Evolutionary conservation across 2,888 invertebrate species (phyloP).

Genomic region (Bibio marci): DNA sequence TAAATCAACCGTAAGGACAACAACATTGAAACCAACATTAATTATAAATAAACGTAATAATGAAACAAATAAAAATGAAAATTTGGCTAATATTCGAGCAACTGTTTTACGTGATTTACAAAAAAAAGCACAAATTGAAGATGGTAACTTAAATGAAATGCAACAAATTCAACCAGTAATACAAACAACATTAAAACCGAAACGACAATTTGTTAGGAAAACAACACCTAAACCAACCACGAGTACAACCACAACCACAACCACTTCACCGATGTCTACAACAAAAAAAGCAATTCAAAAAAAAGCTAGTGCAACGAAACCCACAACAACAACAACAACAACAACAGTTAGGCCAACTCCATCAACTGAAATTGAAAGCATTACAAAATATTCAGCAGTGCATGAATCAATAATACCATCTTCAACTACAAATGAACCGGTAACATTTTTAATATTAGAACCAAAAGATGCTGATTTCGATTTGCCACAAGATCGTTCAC

Average conservation of each 20-base stretch:
- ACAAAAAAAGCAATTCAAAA: constrained; percentile 7
- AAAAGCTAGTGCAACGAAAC: constrained; percentile 18
- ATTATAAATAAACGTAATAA: constrained; percentile 10
- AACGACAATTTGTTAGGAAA: constrained; percentile 6
- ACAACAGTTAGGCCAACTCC: constrained; percentile 26
- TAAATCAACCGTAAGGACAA: too few species aligned
- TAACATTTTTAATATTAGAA: constrained; percentile 13
- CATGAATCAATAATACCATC: constrained; percentile 1
- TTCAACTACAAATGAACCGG: constrained; percentile 6
- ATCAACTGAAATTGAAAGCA: constrained; percentile 33
- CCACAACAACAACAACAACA: constrained; percentile 21
- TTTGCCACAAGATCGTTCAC: constrained; percentile 13
- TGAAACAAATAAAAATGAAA: neutral
- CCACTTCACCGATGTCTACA: constrained; percentile 11
- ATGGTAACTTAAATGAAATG: too few species aligned
- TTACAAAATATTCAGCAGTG: constrained; percentile 12
- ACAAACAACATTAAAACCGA: constrained; percentile 19
- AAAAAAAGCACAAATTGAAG: too few species aligned
- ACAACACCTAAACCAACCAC: constrained; percentile 16
- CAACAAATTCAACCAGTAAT: constrained; percentile 12
- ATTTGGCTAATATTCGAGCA: too few species aligned
- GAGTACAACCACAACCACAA: constrained; percentile 18
- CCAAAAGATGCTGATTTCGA: constrained; percentile 15
- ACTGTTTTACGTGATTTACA: too few species aligned
- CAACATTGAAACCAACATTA: constrained; percentile 8